These are phyloP conservation scores for Pogonophryne albipinna DNA, from an alignment of 2,797 vertebrate genomes.

Conservation along the genomic window DNA sequence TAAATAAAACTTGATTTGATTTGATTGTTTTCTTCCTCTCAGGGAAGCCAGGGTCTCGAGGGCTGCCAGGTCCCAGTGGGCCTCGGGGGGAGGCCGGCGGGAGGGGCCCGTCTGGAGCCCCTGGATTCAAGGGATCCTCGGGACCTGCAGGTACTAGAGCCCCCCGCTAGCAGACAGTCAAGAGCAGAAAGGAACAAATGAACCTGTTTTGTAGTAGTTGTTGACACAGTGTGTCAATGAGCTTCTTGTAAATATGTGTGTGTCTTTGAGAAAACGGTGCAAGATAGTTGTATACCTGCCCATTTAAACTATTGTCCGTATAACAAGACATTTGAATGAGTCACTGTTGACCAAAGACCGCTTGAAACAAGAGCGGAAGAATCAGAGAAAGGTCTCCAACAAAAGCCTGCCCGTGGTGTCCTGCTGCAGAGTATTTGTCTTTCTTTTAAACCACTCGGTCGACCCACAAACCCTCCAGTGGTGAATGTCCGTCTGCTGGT, in stretches of 20 bases:
- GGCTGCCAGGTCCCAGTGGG: conserved; percentile 85
- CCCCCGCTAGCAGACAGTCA: conserved; percentile 11
- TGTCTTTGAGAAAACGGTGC: neutral
- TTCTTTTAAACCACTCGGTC: conserved; percentile 48
- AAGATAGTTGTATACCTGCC: conserved; percentile 20
- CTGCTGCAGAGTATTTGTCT: conserved; percentile 53
- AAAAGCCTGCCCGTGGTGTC: conserved; percentile 35
- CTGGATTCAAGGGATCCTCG: conserved; percentile 84
- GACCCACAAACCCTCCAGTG: conserved; percentile 28
- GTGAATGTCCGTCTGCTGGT: conserved; percentile 38
- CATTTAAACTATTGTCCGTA: conserved; percentile 32
- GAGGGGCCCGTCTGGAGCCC: conserved; percentile 84
- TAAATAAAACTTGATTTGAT: no score
- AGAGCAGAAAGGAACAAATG: conserved; percentile 31
- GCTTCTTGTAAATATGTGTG: conserved; percentile 26
- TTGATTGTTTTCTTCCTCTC: conserved; percentile 58
- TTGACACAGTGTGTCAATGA: conserved; percentile 46
- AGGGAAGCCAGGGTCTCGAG: conserved; percentile 84
- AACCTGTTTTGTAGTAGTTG: conserved; percentile 8
- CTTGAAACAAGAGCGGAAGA: conserved; percentile 45
- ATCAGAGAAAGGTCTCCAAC: conserved; percentile 14
- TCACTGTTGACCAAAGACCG: conserved; percentile 47
- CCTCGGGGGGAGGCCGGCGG: conserved; percentile 87
- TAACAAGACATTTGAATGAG: conserved; percentile 32
- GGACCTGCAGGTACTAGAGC: conserved; percentile 88